Conservation (phyloP, 2,113 vertebrate genomes). For the Orthonyx spaldingii region DNA sequence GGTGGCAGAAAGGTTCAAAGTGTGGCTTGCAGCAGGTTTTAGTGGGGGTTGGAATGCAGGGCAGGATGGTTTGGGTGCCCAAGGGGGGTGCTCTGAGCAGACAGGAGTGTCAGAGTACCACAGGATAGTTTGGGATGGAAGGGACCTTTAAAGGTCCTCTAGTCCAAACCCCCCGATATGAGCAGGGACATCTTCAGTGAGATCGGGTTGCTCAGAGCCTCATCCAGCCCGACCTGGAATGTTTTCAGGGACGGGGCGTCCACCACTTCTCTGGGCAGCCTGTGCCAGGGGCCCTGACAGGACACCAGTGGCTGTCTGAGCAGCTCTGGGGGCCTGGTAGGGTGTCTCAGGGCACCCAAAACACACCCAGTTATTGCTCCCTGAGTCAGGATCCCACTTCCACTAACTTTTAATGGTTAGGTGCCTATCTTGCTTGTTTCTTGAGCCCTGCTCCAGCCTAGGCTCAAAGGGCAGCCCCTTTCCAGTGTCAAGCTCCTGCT, state of each 20-base stretch:
- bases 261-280: background rate
- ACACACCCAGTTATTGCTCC: background rate
- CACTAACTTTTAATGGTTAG: background rate
- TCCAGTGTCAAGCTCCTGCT: background rate
- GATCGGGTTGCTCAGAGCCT: background rate
- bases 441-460: background rate
- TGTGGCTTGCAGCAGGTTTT: background rate
- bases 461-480: background rate
- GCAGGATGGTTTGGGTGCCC: background rate
- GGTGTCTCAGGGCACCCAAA: background rate
- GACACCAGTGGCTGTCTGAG: background rate
- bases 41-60: background rate
- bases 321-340: background rate
- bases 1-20: background rate
- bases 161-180: background rate
- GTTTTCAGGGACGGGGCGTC: background rate
- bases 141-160: background rate
- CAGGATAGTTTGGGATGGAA: background rate
- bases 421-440: background rate
- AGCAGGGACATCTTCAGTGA: background rate
- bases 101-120: background rate
- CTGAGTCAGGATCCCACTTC: background rate
- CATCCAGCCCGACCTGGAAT: background rate
- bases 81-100: background rate
- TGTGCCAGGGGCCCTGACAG: background rate